These are phyloP conservation scores for Cheilosia grossa DNA, from an alignment of 2,888 invertebrate species.

Conservation along the genomic window DNA sequence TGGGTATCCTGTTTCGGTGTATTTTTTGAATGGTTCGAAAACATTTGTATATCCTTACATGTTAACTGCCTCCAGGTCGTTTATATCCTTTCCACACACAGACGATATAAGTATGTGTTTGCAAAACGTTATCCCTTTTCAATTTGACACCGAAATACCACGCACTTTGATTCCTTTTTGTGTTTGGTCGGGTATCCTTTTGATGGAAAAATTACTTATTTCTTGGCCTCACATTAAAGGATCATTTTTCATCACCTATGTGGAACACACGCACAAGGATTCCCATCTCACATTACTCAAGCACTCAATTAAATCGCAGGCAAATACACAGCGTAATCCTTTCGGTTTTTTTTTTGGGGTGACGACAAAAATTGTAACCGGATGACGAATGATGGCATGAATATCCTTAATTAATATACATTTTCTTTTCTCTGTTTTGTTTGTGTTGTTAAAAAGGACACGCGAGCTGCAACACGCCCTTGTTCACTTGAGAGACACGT, in stretches of 20 bases:
- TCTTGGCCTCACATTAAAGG: slow-evolving; percentile 54
- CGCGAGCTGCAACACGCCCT: slow-evolving; percentile 57
- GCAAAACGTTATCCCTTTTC: slow-evolving; percentile 73
- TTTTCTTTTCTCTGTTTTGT: slow-evolving; percentile 9
- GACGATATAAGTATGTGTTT: slow-evolving; percentile 28
- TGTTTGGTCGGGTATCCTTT: slow-evolving; percentile 57
- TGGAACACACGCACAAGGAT: slow-evolving; percentile 58
- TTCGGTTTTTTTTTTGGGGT: slow-evolving; percentile 38
- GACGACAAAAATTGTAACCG: slow-evolving; percentile 67
- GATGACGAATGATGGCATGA: slow-evolving; percentile 73
- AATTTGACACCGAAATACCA: slow-evolving; percentile 74
- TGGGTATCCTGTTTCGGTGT: slow-evolving; percentile 51
- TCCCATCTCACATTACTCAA: slow-evolving; percentile 60
- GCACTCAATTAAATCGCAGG: slow-evolving; percentile 73
- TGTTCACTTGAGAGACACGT: slow-evolving; percentile 46
- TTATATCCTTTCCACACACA: slow-evolving; percentile 50
- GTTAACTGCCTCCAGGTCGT: slow-evolving; percentile 60
- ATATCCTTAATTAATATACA: slow-evolving; percentile 71
- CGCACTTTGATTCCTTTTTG: slow-evolving; percentile 70
- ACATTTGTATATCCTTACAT: slow-evolving; percentile 69
- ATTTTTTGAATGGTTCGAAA: slow-evolving; percentile 31
- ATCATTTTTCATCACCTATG: slow-evolving; percentile 73
- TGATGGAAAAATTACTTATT: not conserved
- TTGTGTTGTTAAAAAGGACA: slow-evolving; percentile 14
- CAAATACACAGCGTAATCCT: slow-evolving; percentile 65